These are phyloP conservation scores for Panthera uncia DNA, from an alignment of 2,113 vertebrate genomes.

Conservation along the genomic window DNA sequence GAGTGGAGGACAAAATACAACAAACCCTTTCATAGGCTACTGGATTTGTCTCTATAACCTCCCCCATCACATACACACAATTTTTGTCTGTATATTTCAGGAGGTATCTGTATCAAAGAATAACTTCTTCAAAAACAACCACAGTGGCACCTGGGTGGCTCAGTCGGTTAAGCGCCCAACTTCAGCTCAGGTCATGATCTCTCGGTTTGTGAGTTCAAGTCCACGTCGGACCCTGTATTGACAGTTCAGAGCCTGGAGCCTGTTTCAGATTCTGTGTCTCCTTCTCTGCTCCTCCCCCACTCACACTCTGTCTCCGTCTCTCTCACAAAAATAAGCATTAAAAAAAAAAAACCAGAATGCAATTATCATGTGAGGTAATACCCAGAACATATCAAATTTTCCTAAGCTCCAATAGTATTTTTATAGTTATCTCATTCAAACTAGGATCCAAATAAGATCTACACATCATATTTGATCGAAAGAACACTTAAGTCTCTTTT, in stretches of 20 bases:
- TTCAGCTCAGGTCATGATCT: no score
- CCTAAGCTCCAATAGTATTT: neutral
- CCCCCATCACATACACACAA: neutral
- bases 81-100: conserved; percentile 24
- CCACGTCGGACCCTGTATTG: no score
- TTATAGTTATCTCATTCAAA: neutral
- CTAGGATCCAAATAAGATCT: neutral
- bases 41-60: neutral
- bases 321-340: no score
- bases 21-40: neutral
- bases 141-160: neutral
- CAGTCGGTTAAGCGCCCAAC: no score
- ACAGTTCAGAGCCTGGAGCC: no score
- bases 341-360: neutral
- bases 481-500: neutral
- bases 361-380: neutral
- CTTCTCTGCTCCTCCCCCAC: no score
- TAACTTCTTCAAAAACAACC: neutral
- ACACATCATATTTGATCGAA: neutral
- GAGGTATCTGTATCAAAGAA: neutral
- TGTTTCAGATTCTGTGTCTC: no score
- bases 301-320: no score
- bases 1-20: neutral
- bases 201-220: no score
- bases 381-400: neutral